Percentiles rank a stretch among this genome's conserved stretches.
Evolutionary conservation across 2,888 invertebrate species (phyloP).

Genomic region (Ennomos quercinarius): DNA sequence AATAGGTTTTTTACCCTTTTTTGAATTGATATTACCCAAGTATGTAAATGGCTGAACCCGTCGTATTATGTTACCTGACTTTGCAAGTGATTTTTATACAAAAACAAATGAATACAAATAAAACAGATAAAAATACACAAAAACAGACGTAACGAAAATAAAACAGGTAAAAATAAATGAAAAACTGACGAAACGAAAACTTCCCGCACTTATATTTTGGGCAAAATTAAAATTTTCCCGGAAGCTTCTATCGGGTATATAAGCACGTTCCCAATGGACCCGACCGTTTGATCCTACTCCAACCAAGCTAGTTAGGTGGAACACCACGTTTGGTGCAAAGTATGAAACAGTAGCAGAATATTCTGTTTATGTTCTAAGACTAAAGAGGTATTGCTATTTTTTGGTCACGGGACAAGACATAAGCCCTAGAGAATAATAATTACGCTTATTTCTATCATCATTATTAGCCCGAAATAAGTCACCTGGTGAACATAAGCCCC

Average conservation of each 20-base stretch:
- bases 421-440: too few relatives aligned
- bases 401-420: background rate
- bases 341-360: conserved; percentile 20
- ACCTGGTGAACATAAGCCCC: too few relatives aligned
- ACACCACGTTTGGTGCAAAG: conserved; percentile 27
- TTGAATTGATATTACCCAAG: too few relatives aligned
- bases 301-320: conserved; percentile 41
- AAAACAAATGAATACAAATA: too few relatives aligned
- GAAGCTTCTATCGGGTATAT: conserved; percentile 28
- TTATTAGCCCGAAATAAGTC: too few relatives aligned
- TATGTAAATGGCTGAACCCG: too few relatives aligned
- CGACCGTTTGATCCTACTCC: conserved; percentile 42
- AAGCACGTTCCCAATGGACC: conserved; percentile 36
- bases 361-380: conserved; percentile 5
- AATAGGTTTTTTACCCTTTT: too few relatives aligned
- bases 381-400: conserved; percentile 11
- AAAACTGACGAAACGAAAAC: background rate
- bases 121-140: too few relatives aligned
- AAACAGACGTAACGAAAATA: background rate
- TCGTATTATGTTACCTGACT: too few relatives aligned
- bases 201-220: conserved; percentile 1
- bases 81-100: too few relatives aligned
- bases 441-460: too few relatives aligned
- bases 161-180: too few relatives aligned
- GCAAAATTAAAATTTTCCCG: conserved; percentile 18